Evolutionary conservation across 1,140 invertebrate genomes (phyloP).

Genomic region (Paraescarpia echinospica): DNA sequence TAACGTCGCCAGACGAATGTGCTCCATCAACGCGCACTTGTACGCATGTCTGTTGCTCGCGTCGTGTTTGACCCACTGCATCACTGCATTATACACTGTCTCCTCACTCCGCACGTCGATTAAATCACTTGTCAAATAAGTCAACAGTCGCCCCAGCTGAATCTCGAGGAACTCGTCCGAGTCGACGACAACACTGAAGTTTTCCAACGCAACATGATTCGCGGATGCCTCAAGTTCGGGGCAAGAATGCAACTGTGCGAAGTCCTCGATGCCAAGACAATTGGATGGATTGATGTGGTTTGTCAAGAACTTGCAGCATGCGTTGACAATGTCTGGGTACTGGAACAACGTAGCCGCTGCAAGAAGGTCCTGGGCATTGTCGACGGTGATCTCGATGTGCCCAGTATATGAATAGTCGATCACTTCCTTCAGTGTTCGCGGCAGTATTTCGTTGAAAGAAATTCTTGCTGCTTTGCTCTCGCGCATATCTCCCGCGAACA

Average conservation of each 20-base stretch:
- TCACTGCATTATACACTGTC: slow-evolving; percentile 57
- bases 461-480: slow-evolving; percentile 55
- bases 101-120: slow-evolving; percentile 57
- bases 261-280: slow-evolving; percentile 57
- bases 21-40: slow-evolving; percentile 46
- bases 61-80: slow-evolving; percentile 57
- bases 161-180: slow-evolving; percentile 56
- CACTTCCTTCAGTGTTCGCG: slow-evolving; percentile 56
- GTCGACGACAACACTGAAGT: slow-evolving; percentile 54
- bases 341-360: slow-evolving; percentile 58
- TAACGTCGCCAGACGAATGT: slow-evolving; percentile 46
- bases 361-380: slow-evolving; percentile 58
- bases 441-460: slow-evolving; percentile 53
- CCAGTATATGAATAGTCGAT: slow-evolving; percentile 59
- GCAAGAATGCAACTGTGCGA: slow-evolving; percentile 55
- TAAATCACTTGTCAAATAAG: slow-evolving; percentile 51
- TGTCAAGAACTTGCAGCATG: slow-evolving; percentile 54
- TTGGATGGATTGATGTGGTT: slow-evolving; percentile 57
- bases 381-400: slow-evolving; percentile 54
- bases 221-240: slow-evolving; percentile 50
- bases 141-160: slow-evolving; percentile 45
- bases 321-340: slow-evolving; percentile 57
- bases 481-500: slow-evolving; percentile 59
- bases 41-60: slow-evolving; percentile 47
- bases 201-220: slow-evolving; percentile 52